Conservation (phyloP, 2,797 vertebrate genomes). For the Hemibagrus guttatus region DNA sequence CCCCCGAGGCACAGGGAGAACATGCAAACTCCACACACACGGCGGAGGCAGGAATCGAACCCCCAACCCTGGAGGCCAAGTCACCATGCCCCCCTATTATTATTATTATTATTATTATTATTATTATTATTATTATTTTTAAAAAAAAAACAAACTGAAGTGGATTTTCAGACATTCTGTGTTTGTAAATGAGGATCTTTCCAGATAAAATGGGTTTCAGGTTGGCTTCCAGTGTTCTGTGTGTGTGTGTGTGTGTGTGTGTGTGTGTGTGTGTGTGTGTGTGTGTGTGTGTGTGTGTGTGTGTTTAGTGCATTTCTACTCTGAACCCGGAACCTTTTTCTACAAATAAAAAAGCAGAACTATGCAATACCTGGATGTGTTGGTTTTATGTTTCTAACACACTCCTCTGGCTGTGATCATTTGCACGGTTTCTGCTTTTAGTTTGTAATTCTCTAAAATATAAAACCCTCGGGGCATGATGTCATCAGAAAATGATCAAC, state of each 20-base stretch:
- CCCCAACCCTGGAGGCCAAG: too few relatives aligned
- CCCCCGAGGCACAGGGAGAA: too few relatives aligned
- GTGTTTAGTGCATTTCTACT: slow-evolving; percentile 8
- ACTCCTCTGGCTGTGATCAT: neutral
- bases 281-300: neutral
- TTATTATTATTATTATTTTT: neutral
- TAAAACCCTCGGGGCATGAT: neutral
- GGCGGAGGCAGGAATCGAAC: too few relatives aligned
- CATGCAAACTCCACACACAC: too few relatives aligned
- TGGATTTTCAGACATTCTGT: neutral
- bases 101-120: too few relatives aligned
- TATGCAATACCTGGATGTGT: neutral
- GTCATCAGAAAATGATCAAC: too few relatives aligned
- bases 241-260: slow-evolving; percentile 28
- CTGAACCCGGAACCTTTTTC: slow-evolving; percentile 47
- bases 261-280: slow-evolving; percentile 15
- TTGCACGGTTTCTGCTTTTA: neutral
- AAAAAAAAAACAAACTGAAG: neutral
- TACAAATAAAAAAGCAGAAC: slow-evolving; percentile 13
- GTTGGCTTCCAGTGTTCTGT: neutral
- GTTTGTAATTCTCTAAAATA: neutral
- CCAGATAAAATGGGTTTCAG: neutral
- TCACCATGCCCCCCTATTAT: too few relatives aligned
- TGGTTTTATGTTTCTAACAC: neutral
- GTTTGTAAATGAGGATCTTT: slow-evolving; percentile 5